Evolutionary conservation across 2,113 vertebrate species (phyloP), one percentile per base, ranked within the genome.

Genomic region (Lycaon pictus): DNA sequence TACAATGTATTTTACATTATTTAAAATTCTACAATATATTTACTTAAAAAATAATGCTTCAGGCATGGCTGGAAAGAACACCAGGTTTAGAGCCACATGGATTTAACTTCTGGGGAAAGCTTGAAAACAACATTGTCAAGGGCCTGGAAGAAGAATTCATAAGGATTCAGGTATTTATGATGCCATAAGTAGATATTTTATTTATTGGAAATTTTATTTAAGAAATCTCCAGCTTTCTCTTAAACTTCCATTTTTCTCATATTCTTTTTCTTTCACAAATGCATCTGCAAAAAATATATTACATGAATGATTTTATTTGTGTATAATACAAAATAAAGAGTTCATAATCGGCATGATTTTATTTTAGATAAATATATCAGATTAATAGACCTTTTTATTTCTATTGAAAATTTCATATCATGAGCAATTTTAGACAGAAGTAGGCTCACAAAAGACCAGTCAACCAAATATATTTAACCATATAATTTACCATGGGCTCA

Each of bases 11-110:
- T 74, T 89, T 53, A 67, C 5, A 32, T 93, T 93, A 67, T 37
- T 93, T 96, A 27, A 88, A 60, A 72, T 25, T 69, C 82, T 89
- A 62, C 10, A 19, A 16, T 32, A 0, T 56, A 86, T 23, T 97
- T 11, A 95, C 29, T 72, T 93, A 79, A 15, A 7, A 37, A 37
- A 43, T 83, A 87, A 77, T 96, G 48, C 97, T 98, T 98, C 95
- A 99, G 99, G 98, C 99, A 97, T 99, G 99, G 99, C 98, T 99
- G 95, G 99, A 99, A 99, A 99, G 99, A 98, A 99, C 99, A 92
- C 99, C 99, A 0, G 99, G 99, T 80, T 98, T 99, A 17, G 99
- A 99, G 4, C 98, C 97, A 79, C 98, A 99, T 95, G 99, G 99
- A 94, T 99, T 99, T 99, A 99, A 99, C 98, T 99, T 99, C 98